Conservation (phyloP, 2,113 vertebrate genomes). For the Carassius gibelio region DNA sequence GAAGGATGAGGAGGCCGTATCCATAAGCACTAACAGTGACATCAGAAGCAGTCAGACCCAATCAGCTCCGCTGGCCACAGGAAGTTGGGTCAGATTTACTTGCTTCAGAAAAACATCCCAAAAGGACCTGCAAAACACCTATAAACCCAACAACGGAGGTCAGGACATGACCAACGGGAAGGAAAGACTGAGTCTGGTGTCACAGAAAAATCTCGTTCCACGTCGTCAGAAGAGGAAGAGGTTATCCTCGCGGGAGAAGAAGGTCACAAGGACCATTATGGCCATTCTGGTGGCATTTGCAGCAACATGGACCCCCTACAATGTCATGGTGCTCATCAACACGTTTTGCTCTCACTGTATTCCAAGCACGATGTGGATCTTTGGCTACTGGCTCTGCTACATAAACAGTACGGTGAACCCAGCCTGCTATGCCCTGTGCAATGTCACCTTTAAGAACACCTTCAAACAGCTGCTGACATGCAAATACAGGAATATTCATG, state of each 20-base stretch:
- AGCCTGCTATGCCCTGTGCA: slow-evolving; percentile 95
- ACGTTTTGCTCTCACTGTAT: slow-evolving; percentile 90
- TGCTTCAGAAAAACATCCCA: slow-evolving; percentile 77
- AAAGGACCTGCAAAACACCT: slow-evolving; percentile 70
- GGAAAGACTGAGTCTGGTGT: slow-evolving; percentile 80
- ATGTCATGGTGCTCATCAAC: slow-evolving; percentile 97
- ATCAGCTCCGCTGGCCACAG: slow-evolving; percentile 71
- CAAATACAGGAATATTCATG: slow-evolving; percentile 94
- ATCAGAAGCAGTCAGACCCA: slow-evolving; percentile 51
- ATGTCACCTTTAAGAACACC: slow-evolving; percentile 97
- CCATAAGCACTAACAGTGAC: slow-evolving; percentile 65
- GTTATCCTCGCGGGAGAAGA: slow-evolving; percentile 88
- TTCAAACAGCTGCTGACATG: slow-evolving; percentile 96
- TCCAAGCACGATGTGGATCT: slow-evolving; percentile 89
- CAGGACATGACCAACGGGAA: slow-evolving; percentile 60
- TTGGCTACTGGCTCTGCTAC: slow-evolving; percentile 87
- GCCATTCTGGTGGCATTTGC: slow-evolving; percentile 85
- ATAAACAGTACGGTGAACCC: slow-evolving; percentile 99
- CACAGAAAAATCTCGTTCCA: slow-evolving; percentile 79
- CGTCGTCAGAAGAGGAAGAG: slow-evolving; percentile 80
- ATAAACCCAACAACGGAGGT: slow-evolving; percentile 64
- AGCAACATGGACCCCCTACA: slow-evolving; percentile 95
- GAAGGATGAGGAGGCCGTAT: slow-evolving; percentile 73
- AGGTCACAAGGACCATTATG: slow-evolving; percentile 96
- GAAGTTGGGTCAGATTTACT: slow-evolving; percentile 78